A percentile compares a stretch with the other conserved stretches of the same genome.
phyloP scores from a whole-genome alignment of 2,888 invertebrate species.

The Cryptophagus acutangulus region DNA sequence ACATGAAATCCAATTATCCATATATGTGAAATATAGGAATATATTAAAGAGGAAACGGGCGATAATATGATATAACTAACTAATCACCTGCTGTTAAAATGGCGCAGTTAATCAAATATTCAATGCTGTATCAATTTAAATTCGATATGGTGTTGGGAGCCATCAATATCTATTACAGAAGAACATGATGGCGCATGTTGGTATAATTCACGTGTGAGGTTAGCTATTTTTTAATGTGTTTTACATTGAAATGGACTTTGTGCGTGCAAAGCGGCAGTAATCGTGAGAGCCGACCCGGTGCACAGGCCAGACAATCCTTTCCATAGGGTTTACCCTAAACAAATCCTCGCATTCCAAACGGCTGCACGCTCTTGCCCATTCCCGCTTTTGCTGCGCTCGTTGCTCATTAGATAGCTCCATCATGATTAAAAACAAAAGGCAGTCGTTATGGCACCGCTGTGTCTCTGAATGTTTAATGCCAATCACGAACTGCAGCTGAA shows the following conservation, averaged over 20 bases:
- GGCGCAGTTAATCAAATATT: slow-evolving; percentile 36
- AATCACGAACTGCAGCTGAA: slow-evolving; percentile 16
- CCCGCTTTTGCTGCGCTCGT: slow-evolving; percentile 19
- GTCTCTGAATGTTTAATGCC: slow-evolving; percentile 20
- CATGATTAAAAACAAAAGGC: slow-evolving; percentile 14
- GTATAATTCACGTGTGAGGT: slow-evolving; percentile 34
- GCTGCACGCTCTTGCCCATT: slow-evolving; percentile 23
- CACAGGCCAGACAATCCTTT: slow-evolving; percentile 33
- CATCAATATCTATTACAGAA: slow-evolving; percentile 38
- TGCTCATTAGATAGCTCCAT: slow-evolving; percentile 9
- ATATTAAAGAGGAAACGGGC: slow-evolving; percentile 9
- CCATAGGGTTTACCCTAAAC: slow-evolving; percentile 25
- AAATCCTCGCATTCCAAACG: slow-evolving; percentile 27
- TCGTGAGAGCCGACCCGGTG: slow-evolving; percentile 34
- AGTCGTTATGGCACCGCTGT: slow-evolving; percentile 17
- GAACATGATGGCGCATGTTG: slow-evolving; percentile 31
- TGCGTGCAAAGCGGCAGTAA: slow-evolving; percentile 37
- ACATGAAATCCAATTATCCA: slow-evolving; percentile 1
- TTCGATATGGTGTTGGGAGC: slow-evolving; percentile 25
- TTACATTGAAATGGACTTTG: slow-evolving; percentile 37
- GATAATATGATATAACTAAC: slow-evolving; percentile 21
- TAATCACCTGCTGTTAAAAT: slow-evolving; percentile 29
- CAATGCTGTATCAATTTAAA: slow-evolving; percentile 27
- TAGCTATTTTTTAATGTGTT: slow-evolving; percentile 34
- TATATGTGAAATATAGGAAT: background rate